phyloP scores from a whole-genome alignment of 2,797 vertebrate species.

The Microctenopoma stevenorrisi region DNA sequence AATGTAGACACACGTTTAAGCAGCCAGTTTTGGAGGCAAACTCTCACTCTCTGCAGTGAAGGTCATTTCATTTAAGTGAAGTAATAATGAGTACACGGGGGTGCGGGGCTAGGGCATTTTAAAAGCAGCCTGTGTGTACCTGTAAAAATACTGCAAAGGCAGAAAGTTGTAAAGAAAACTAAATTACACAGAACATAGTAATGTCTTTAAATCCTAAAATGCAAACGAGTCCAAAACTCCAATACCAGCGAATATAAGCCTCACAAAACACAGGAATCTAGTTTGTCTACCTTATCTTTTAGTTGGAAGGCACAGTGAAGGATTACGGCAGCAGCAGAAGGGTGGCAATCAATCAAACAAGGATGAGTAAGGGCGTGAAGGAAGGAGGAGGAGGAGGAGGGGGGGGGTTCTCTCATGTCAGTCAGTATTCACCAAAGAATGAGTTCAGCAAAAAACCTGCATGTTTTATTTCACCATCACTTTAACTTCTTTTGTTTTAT shows the following conservation, averaged over 20 bases:
- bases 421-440: constrained; percentile 54
- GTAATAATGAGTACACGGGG: not conserved
- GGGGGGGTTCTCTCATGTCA: constrained; percentile 48
- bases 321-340: constrained; percentile 66
- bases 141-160: constrained; percentile 2
- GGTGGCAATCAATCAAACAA: constrained; percentile 69
- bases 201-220: constrained; percentile 24
- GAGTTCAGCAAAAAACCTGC: constrained; percentile 46
- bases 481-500: constrained; percentile 39
- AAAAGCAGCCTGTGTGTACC: not conserved
- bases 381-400: constrained; percentile 10
- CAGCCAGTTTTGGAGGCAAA: not conserved
- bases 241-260: constrained; percentile 34
- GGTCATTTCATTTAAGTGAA: not conserved
- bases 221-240: constrained; percentile 10
- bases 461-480: constrained; percentile 43
- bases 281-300: constrained; percentile 53
- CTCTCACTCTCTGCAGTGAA: not conserved
- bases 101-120: not conserved
- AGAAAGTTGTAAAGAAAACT: not conserved
- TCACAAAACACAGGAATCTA: constrained; percentile 27
- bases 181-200: not conserved
- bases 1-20: not conserved
- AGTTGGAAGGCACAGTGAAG: constrained; percentile 53
- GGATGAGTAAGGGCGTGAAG: constrained; percentile 54